Base-by-base conservation (phyloP, 2,888 invertebrate genomes). In the Malthinus seriepunctatus region DNA sequence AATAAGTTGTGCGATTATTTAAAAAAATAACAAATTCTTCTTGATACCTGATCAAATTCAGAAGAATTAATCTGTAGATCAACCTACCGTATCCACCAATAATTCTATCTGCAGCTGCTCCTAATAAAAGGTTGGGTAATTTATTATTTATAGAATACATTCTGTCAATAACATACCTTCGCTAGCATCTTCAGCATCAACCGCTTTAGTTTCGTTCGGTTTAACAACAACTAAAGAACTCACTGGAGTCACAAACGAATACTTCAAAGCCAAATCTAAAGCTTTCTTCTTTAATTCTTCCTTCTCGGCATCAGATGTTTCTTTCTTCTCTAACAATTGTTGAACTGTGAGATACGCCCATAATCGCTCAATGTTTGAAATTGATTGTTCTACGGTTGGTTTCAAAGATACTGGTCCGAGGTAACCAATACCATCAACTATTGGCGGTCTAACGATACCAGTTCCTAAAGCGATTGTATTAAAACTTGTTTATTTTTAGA, bases 301-400 rank as follows among this genome's bases (percentile, higher is more conserved):
- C n/a, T 60, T 64, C 31, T 65, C 68, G 15, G 69, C 68, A 47
- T 67, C 68, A 12, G 69, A 67, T 31, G 55, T 53, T 47, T 73
- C 74, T 39, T 76, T 75, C 33, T 79, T 77, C 69, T 86, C 84
- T 45, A 88, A 73, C 52, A 88, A 77, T 69, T 88, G 86, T 64
- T 84, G 84, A 53, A 89, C 83, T 33, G 84, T 86, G 64, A 87
- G 78, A 73, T 88, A 88, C 1, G 88, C 87, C 87, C 88, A 88
- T 47, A 88, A 73, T 12, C 85, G 76, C 71, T 86, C 84, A 48
- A 84, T 35, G 42, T 38, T 44, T 9, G 57, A 39, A 5, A 45
- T 48, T 4, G 51, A 44, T 32, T 35, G 48, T 46, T 39, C 46
- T 35, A 47, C 39, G 44, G 37, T 46, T 23, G 47, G 56, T 38